Evolutionary conservation across 2,888 invertebrate species (phyloP), one percentile per base, ranked within the genome.

Genomic region (Andrena bucephala): DNA sequence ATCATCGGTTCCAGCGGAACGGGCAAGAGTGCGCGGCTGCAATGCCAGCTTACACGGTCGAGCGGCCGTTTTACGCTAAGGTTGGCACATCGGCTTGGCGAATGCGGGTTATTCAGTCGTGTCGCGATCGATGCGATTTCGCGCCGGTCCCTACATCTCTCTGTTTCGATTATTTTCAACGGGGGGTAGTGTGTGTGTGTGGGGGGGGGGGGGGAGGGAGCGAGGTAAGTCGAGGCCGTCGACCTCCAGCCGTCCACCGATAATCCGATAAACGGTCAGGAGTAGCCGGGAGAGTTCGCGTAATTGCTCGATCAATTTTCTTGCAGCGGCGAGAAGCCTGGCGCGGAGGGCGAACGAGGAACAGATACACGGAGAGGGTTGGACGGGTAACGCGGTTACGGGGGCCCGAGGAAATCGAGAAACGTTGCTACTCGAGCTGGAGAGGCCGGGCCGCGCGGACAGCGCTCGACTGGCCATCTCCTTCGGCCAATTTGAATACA

Each of bases 261-360:
- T 88, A 78, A 88, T 79, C 75, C 72, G 77, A 77, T 74, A 75
- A 79, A 84, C 68, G 50, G 33, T 59, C 63, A 54, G 50, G 33
- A 73, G 81, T 68, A 68, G 81, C 81, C 72, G 5, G 73, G 31
- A 57, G 57, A 57, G 69, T 71, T 79, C 77, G 73, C 66, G 77
- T 86, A 84, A 87, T 86, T 84, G 80, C 81, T 82, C 86, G 76
- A 88, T 87, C 79, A 84, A 88, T 88, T 87, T 88, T 80, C 81
- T 86, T 81, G 66, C 69, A 69, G 50, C 42, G 27, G 69, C 70
- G 68, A 20, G 29, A 60, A 60, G 60, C 16, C 27, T 8, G 27
- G 10, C 57, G 24, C 42, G 42, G 42, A 5, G 42, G 42, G 16
- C 16, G 57, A 57, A 10, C 57, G 27, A 57, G 10, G 10, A 57